Evolutionary conservation across 2,113 vertebrate genomes (phyloP), one percentile per base, ranked within the genome.

Genomic region (Melanocharis versteri): DNA sequence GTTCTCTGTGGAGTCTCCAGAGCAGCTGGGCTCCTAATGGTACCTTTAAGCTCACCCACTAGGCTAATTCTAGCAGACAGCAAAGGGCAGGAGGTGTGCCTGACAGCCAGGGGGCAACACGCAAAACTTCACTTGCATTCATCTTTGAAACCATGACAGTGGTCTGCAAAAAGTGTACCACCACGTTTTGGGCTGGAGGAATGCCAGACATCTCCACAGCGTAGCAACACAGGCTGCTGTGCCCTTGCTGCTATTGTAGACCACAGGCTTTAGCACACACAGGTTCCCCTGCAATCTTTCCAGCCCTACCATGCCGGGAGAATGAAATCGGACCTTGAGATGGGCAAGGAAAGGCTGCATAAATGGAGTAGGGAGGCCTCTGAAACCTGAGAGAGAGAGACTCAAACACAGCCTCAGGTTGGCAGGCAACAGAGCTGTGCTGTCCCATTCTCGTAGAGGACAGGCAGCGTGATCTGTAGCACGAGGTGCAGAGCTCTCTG

Each of bases 391-490:
- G 80, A 90, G 58, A 62, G 42, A 83, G 91, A 93, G 80, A 76
- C 61, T 79, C 7, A 1, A 78, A 23, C 24, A 19, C 42, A 31
- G 48, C 50, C 82, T 61, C 42, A 21, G 78, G 76, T 83, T 86
- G 92, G 85, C 94, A 93, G 76, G 66, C 75, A 45, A 3, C 27
- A 44, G 62, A 47, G 88, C 65, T 71, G 13, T 56, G 83, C 68
- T 28, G 40, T 39, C 85, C 83, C 91, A 37, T 27, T 77, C 85
- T 92, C 23, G 7, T 1, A 27, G 69, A 77, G 69, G 37, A 75
- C 70, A 15, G 93, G 64, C 88, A 90, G 96, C 6, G 2, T 95
- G 96, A 96, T 90, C 88, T n/a, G 64, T 24, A 95, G 94, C 96
- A 95, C 60, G 83, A 81, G 88, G 92, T 68, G 71, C 90, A 82